These are phyloP conservation scores for Oxycera nigricornis DNA, from an alignment of 2,888 invertebrate species.

Conservation along the genomic window DNA sequence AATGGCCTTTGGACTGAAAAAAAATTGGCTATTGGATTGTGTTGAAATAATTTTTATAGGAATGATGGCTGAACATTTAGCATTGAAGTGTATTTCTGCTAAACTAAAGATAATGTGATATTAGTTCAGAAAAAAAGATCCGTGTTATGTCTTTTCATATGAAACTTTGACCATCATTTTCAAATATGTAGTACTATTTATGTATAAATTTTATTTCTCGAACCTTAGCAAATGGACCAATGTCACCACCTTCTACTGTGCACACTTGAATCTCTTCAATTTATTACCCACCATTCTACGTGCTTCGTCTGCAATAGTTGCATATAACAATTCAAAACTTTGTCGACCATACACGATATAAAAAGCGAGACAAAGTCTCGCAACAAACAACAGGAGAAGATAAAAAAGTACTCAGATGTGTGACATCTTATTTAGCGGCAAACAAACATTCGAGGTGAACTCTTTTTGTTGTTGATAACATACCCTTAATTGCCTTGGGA, in stretches of 20 bases:
- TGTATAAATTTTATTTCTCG: too few relatives aligned
- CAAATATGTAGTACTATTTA: too few relatives aligned
- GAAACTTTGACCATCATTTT: too few relatives aligned
- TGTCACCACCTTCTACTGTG: not conserved
- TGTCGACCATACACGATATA: not conserved
- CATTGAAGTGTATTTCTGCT: too few relatives aligned
- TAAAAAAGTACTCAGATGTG: not conserved
- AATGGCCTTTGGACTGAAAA: too few relatives aligned
- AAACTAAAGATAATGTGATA: too few relatives aligned
- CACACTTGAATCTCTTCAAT: not conserved
- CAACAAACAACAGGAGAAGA: not conserved
- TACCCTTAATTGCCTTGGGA: not conserved
- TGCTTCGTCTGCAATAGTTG: not conserved
- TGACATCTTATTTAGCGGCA: not conserved
- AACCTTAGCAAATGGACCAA: too few relatives aligned
- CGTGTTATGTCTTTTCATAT: not conserved
- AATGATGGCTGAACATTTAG: too few relatives aligned
- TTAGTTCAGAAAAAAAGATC: not conserved
- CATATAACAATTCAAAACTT: not conserved
- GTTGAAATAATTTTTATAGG: too few relatives aligned
- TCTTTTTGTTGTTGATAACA: not conserved
- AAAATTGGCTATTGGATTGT: too few relatives aligned
- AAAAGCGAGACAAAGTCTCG: not conserved
- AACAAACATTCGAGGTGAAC: not conserved
- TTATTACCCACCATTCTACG: slow-evolving; percentile 1